Evolutionary conservation across 2,797 vertebrate genomes (phyloP), one percentile per base, ranked within the genome.

Genomic region (Microhierax caerulescens): DNA sequence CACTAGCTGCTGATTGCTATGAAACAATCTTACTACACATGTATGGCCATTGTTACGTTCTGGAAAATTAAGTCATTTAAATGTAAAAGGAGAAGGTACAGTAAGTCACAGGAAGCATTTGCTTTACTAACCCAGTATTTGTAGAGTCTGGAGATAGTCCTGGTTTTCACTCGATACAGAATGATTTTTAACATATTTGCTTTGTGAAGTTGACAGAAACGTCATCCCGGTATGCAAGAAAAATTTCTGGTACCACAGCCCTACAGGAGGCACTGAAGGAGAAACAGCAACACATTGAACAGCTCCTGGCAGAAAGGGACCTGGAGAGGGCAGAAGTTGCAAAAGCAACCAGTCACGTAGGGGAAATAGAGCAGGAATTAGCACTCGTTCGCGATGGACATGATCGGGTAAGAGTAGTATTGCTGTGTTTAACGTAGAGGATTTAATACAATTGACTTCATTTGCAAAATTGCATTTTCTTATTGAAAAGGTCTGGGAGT

Each of bases 201-300:
- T 97, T 91, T 97, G 75, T 97, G 64, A 96, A 99, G 99, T 98
- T 99, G 97, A 99, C 99, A 16, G 99, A 99, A 98, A 99, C 99
- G 11, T 99, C 99, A 6, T 99, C 99, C 6, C 98, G 99, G 25
- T 99, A 99, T 81, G 98, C 98, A 88, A 98, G 99, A 70, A 99
- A 99, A 98, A 99, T 99, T 96, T 99, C 99, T 13, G 99, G 99
- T 96, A 99, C 99, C 97, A 99, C 99, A 1, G 99, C 99, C 34
- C 97, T 99, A 45, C 99, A 99, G 97, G 99, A 99, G 97, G 99
- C 99, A 1, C 98, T 99, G 96, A 99, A 99, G 98, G 99, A 99
- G 98, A 99, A 99, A 95, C 99, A 99, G 97, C 99, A 99, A 97
- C 99, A 99, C 96, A 99, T 99, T 67, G 99, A 99, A 95, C 99